Evolutionary conservation across 53 echinoderm and acorn worm species (phyloP).

Genomic region (Apostichopus leukothele): DNA sequence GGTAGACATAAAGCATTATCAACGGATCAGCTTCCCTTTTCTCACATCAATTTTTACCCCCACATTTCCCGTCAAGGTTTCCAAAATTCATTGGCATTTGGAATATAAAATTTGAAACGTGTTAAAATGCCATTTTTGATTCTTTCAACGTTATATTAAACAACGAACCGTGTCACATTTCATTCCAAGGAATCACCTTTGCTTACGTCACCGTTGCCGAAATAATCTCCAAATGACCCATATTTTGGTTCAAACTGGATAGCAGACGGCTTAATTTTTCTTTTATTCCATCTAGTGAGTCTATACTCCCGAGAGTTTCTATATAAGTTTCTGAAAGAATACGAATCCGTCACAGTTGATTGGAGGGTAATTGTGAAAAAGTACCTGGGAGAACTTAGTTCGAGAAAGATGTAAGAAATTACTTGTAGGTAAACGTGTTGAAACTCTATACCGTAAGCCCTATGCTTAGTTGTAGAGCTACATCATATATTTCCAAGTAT

Average conservation of each 20-base stretch:
- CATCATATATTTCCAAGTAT: too few species aligned
- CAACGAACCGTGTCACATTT: constrained; percentile 12
- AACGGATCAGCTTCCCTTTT: not conserved
- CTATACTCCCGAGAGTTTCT: too few species aligned
- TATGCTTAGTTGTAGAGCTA: too few species aligned
- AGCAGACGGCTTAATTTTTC: not conserved
- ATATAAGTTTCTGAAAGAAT: not conserved
- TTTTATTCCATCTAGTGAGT: not conserved
- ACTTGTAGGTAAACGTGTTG: not conserved
- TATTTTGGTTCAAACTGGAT: not conserved
- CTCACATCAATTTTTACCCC: not conserved
- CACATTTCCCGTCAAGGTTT: not conserved
- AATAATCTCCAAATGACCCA: not conserved
- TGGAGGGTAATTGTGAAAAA: not conserved
- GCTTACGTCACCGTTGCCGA: not conserved
- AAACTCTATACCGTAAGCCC: too few species aligned
- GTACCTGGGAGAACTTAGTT: not conserved
- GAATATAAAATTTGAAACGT: not conserved
- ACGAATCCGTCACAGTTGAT: not conserved
- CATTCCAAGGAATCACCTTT: not conserved
- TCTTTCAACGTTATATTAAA: not conserved
- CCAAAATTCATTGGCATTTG: not conserved
- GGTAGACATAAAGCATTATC: not conserved
- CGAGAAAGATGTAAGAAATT: not conserved
- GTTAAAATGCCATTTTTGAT: not conserved